A percentile compares a stretch with the other conserved stretches of the same genome.
These are phyloP conservation scores for Perca schrenkii DNA, from an alignment of 2,113 vertebrate species.

Conservation along the genomic window DNA sequence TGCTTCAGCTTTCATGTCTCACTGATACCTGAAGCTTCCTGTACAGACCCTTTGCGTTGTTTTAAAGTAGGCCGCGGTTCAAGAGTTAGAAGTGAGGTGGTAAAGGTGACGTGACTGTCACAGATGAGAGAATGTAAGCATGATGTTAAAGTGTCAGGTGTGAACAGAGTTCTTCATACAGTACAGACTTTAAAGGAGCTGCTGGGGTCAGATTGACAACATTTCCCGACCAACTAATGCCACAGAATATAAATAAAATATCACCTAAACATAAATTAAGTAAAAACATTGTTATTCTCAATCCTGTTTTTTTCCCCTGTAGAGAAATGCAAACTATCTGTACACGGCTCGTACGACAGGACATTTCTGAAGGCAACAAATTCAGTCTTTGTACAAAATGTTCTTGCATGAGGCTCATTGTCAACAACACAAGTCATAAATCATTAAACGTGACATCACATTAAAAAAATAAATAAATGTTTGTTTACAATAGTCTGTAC, in stretches of 20 bases:
- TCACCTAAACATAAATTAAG: background rate
- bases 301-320: background rate
- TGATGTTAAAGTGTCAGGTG: no score
- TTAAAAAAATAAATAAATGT: background rate
- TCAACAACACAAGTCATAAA: background rate
- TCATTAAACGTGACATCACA: background rate
- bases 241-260: background rate
- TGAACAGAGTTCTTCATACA: no score
- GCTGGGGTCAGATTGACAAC: no score
- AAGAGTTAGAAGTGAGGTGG: no score
- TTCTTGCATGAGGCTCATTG: constrained; percentile 1
- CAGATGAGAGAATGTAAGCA: no score
- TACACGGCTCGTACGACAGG: background rate
- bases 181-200: no score
- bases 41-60: no score
- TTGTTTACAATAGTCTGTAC: background rate
- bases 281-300: background rate
- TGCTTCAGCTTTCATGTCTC: no score
- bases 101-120: no score
- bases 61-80: no score
- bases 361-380: background rate
- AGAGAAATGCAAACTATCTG: background rate
- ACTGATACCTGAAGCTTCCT: no score
- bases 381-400: background rate
- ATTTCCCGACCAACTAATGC: no score